phyloP scores from a whole-genome alignment of 1,140 invertebrate species.

The Battus philenor region DNA sequence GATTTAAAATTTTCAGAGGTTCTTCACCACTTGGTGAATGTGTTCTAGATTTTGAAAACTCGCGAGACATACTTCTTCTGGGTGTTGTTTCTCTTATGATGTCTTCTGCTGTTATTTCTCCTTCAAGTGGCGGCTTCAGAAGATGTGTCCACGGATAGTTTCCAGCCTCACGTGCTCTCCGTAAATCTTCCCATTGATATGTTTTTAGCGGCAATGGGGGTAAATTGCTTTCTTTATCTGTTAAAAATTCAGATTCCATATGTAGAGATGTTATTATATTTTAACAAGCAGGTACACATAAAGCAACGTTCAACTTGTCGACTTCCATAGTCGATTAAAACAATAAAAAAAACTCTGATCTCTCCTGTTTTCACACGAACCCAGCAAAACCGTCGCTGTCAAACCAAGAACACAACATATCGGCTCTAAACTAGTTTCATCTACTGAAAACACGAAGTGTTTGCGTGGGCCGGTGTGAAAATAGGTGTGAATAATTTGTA shows the following conservation, averaged over 20 bases:
- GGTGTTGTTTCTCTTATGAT: conserved; percentile 63
- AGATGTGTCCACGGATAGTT: conserved; percentile 84
- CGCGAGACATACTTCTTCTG: conserved; percentile 68
- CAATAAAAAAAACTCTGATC: conserved; percentile 20
- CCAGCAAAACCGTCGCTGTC: conserved; percentile 51
- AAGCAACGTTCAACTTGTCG: conserved; percentile 24
- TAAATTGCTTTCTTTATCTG: conserved; percentile 67
- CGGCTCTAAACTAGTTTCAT: conserved; percentile 58
- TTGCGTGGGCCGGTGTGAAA: conserved; percentile 73
- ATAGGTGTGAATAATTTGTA: conserved; percentile 72
- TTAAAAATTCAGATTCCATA: conserved; percentile 71
- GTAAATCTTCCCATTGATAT: conserved; percentile 84
- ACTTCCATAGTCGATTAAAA: conserved; percentile 31
- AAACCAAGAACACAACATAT: conserved; percentile 71
- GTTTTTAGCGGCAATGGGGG: conserved; percentile 80
- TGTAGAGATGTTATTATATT: conserved; percentile 44
- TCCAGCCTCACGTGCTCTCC: conserved; percentile 77
- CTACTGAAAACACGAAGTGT: conserved; percentile 67
- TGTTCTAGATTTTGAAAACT: conserved; percentile 61
- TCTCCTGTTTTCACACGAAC: conserved; percentile 44
- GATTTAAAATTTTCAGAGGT: conserved; percentile 60
- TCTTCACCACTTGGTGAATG: conserved; percentile 51
- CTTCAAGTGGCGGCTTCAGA: conserved; percentile 75
- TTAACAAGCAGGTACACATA: conserved; percentile 25
- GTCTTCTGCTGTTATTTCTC: conserved; percentile 71